Percentiles rank a stretch among this genome's conserved stretches.
Conservation (phyloP, 1,140 invertebrate genomes). For the Panagrolaimus sp. region DNA sequence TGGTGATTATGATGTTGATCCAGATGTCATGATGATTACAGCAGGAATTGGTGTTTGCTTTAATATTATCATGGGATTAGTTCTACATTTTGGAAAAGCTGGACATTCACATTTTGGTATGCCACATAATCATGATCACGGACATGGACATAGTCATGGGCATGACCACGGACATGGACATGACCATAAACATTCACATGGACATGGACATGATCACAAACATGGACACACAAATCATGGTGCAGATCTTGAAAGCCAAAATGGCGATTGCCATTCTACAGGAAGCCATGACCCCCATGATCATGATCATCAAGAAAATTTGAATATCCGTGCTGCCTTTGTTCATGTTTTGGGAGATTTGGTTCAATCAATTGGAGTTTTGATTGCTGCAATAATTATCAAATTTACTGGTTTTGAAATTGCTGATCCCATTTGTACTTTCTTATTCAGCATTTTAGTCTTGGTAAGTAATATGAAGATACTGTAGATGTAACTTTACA, state of each 20-base stretch:
- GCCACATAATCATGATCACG: constrained; percentile 31
- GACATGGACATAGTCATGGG: constrained; percentile 28
- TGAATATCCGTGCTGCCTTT: constrained; percentile 90
- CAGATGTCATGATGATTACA: constrained; percentile 82
- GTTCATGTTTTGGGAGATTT: constrained; percentile 94
- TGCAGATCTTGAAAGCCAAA: constrained; percentile 7
- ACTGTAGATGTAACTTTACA: no score
- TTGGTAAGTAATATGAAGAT: constrained; percentile 67
- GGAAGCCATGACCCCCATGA: constrained; percentile 61
- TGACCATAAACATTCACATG: constrained; percentile 22
- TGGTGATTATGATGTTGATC: constrained; percentile 77
- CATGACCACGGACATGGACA: constrained; percentile 1
- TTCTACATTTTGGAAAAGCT: constrained; percentile 63
- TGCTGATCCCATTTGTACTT: constrained; percentile 94
- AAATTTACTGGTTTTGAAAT: constrained; percentile 62
- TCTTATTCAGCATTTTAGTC: constrained; percentile 89
- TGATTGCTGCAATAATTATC: constrained; percentile 85
- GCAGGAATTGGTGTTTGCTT: constrained; percentile 81
- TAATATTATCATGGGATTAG: constrained; percentile 77
- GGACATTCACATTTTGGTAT: constrained; percentile 43
- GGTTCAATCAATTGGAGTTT: constrained; percentile 86
- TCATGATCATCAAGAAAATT: constrained; percentile 67
- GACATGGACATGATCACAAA: constrained; percentile 32
- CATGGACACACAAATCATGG: constrained; percentile 33
- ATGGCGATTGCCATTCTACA: constrained; percentile 15